Evolutionary conservation across 2,113 vertebrate genomes (phyloP), one percentile per base, ranked within the genome.

Genomic region (Pseudorectes ferrugineus): DNA sequence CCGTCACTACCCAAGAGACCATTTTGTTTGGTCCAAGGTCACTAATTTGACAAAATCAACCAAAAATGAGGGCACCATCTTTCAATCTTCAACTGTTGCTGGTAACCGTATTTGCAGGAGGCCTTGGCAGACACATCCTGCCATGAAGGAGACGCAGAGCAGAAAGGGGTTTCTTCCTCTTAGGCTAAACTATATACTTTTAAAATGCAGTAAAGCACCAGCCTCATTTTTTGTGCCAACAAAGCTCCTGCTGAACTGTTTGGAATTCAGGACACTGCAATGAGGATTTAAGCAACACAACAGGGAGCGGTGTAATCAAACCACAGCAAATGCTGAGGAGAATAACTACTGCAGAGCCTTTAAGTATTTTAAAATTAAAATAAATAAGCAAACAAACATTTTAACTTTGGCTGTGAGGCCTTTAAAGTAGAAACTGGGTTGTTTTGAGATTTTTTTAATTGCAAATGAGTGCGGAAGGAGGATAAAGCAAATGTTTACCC

Each of bases 261-360:
- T 87, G 86, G 93, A 92, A 95, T 94, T 94, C 93, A 93, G 94
- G 87, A 93, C 67, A 58, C 80, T 31, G 73, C 21, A 5, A 38
- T 17, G 61, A 92, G 68, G 78, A 88, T 92, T 92, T 93, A 75
- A 93, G 87, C 58, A 92, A 63, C 17, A 6, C 91, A 85, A 67
- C 33, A 45, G 80, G 92, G 86, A 94, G 73, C 4, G 0, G 1
- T 61, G 89, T 55, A 93, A 95, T 86, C 86, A 93, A 91, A 92
- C 35, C 8, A 36, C 73, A 86, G 85, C 35, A 38, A 94, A 49
- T 1, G 7, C 48, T 25, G 68, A 72, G 65, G 43, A 84, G 71
- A 88, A 55, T 12, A 93, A 79, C 67, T 76, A 46, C 86, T 75
- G 76, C 73, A 74, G 61, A 89, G 62, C 19, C 72, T 67, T 45